phyloP scores from a whole-genome alignment of 2,888 invertebrate species.

The Dryobota labecula region DNA sequence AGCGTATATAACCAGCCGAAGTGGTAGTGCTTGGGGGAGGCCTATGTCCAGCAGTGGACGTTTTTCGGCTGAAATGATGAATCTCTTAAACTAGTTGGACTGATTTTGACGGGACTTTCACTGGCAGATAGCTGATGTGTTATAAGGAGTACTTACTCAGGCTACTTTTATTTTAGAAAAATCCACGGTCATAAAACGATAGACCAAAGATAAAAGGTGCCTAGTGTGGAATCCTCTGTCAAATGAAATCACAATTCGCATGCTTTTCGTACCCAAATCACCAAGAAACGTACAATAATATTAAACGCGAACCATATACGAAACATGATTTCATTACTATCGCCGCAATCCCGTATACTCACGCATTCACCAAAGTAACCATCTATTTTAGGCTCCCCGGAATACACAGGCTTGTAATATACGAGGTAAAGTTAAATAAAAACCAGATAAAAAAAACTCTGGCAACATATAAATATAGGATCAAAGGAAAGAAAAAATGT shows the following conservation, averaged over 20 bases:
- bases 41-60: too few relatives aligned
- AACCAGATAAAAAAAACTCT: slow-evolving; percentile 74
- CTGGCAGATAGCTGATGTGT: too few relatives aligned
- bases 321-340: slow-evolving; percentile 51
- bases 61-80: too few relatives aligned
- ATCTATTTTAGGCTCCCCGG: slow-evolving; percentile 36
- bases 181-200: too few relatives aligned
- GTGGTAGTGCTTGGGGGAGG: too few relatives aligned
- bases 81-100: too few relatives aligned
- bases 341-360: slow-evolving; percentile 16
- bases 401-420: slow-evolving; percentile 66
- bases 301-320: slow-evolving; percentile 14
- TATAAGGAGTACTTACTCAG: too few relatives aligned
- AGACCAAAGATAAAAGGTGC: neutral
- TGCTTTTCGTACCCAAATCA: slow-evolving; percentile 17
- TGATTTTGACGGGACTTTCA: too few relatives aligned
- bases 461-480: slow-evolving; percentile 73
- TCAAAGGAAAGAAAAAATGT: slow-evolving; percentile 77
- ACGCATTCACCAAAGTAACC: slow-evolving; percentile 27
- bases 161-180: too few relatives aligned
- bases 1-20: too few relatives aligned
- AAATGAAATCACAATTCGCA: slow-evolving; percentile 15
- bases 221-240: neutral
- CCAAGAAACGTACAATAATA: slow-evolving; percentile 22
- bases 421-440: slow-evolving; percentile 74